Base-by-base conservation (phyloP, 23 tunicate species). In the Diplosoma virens region DNA sequence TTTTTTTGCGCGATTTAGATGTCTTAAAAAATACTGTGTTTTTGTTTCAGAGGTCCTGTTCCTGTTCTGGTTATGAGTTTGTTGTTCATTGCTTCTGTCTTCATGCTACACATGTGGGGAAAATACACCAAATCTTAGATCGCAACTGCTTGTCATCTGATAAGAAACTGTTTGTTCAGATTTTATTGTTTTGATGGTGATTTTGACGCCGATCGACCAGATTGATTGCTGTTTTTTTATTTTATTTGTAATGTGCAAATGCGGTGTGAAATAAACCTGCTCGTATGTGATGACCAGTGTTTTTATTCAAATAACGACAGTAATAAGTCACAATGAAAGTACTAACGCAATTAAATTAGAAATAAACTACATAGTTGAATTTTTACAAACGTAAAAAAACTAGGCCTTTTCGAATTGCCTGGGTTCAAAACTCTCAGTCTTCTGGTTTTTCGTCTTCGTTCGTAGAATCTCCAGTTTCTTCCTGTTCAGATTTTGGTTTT, bases 51-150 rank as follows among this genome's bases (percentile, higher is more conserved):
- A 11, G 99, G 99, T 29, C 99, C 99, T 1, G 99, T 95, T 54
- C 99, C 99, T 25, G 99, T 95, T 1, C 79, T 95, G 6, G 96
- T 95, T 29, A 89, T 95, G 88, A 89, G 96, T 33, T 82, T 95
- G 17, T 77, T 95, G 48, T 95, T 95, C 50, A 95, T 95, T 48
- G 96, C 96, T 22, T 89, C 99, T 18, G 99, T 95, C 5, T 95
- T 95, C 48, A 89, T 95, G 84, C 85, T 95, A 32, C 99, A 95
- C 81, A 95, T 95, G 48, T 95, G 99, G 99, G 96, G 96, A 55
- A 95, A 89, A 77, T 95, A 95, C 85, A 95, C 93, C 48, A 82
- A 89, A 66, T 54, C 77, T 18, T 81, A 65, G 59, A n/a, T n/a
- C n/a, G n/a, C n/a, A n/a, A n/a, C n/a, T n/a, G n/a, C n/a, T n/a